Percentiles rank a stretch among this genome's conserved stretches.
phyloP scores from a whole-genome alignment of 1,140 invertebrate species.

The Bicyclus anynana region DNA sequence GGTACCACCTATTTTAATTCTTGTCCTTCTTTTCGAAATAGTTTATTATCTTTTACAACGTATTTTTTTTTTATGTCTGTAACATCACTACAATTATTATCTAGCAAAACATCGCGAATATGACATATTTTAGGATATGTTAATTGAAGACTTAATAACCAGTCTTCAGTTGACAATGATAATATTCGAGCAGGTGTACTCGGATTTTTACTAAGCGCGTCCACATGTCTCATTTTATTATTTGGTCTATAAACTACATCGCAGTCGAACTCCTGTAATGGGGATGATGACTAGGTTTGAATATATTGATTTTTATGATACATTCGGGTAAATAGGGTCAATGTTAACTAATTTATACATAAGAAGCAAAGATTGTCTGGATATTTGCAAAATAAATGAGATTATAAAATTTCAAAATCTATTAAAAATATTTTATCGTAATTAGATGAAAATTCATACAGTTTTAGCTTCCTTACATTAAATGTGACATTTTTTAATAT shows the following conservation, averaged over 20 bases:
- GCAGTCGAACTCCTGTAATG: not conserved
- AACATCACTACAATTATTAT: constrained; percentile 10
- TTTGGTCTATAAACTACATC: constrained; percentile 8
- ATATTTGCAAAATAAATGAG: too few relatives aligned
- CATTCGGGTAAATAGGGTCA: too few relatives aligned
- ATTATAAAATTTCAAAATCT: too few relatives aligned
- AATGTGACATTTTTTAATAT: too few relatives aligned
- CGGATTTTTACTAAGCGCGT: constrained; percentile 2
- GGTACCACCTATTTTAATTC: constrained; percentile 17
- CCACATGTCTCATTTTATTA: constrained; percentile 12
- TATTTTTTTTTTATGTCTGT: constrained; percentile 10
- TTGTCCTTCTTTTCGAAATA: not conserved
- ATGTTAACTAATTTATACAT: too few relatives aligned
- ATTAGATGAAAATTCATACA: too few relatives aligned
- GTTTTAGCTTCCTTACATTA: too few relatives aligned
- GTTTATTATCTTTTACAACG: not conserved
- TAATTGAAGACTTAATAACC: constrained; percentile 11
- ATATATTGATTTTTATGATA: too few relatives aligned
- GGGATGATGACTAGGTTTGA: too few relatives aligned
- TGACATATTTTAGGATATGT: constrained; percentile 10
- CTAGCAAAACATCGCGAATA: constrained; percentile 9
- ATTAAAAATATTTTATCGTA: too few relatives aligned
- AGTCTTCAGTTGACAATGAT: constrained; percentile 3
- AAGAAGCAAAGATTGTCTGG: too few relatives aligned
- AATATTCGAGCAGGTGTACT: too few relatives aligned